phyloP scores from a whole-genome alignment of 2,888 invertebrate species.

The Andrena flavipes region DNA sequence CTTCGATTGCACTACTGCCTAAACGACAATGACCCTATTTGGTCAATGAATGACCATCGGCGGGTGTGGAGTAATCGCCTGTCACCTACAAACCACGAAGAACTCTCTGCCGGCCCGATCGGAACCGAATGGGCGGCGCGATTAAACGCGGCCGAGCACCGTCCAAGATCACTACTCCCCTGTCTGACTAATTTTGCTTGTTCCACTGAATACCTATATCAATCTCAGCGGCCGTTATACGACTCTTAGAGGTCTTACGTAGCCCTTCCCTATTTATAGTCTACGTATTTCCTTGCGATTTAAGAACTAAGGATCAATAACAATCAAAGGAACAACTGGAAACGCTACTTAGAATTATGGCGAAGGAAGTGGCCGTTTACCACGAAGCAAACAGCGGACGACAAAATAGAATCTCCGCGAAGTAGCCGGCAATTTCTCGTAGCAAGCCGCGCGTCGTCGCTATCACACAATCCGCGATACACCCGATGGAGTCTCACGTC shows the following conservation, averaged over 20 bases:
- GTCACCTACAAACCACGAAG: slow-evolving; percentile 69
- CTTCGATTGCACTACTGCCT: slow-evolving; percentile 63
- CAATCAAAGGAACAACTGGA: no score
- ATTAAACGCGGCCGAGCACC: slow-evolving; percentile 38
- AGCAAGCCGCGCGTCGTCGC: neutral
- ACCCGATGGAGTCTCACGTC: slow-evolving; percentile 24
- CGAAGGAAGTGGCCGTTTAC: neutral
- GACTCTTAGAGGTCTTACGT: no score
- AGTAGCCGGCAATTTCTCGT: slow-evolving; percentile 23
- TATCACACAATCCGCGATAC: slow-evolving; percentile 30
- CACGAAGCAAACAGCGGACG: neutral
- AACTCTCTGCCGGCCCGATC: slow-evolving; percentile 60
- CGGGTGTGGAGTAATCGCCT: slow-evolving; percentile 68
- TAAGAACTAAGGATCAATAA: no score
- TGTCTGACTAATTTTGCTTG: slow-evolving; percentile 56
- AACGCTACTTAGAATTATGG: no score
- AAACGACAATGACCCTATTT: slow-evolving; percentile 72
- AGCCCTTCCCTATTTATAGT: no score
- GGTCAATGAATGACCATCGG: slow-evolving; percentile 70
- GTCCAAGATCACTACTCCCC: slow-evolving; percentile 39
- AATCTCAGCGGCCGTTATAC: no score
- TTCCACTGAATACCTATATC: neutral
- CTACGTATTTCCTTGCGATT: no score
- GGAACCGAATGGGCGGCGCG: slow-evolving; percentile 52
- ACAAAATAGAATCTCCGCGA: slow-evolving; percentile 15